Evolutionary conservation across 2,888 invertebrate genomes (phyloP).

Genomic region (Papilio protenor): DNA sequence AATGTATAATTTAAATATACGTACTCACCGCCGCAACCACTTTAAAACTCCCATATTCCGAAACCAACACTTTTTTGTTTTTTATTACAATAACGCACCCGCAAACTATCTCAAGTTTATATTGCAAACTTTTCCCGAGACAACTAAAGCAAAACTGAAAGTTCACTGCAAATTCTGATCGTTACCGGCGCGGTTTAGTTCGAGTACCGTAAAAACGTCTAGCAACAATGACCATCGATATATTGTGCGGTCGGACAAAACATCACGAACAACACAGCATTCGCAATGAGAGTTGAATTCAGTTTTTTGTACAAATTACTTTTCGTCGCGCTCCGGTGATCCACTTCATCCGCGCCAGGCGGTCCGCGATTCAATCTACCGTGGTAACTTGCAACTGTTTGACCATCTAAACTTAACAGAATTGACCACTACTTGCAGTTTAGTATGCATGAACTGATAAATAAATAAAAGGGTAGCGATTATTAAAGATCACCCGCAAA

Average conservation of each 20-base stretch:
- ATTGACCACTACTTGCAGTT: slow-evolving; percentile 25
- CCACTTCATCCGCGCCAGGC: slow-evolving; percentile 74
- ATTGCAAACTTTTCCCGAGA: slow-evolving; percentile 55
- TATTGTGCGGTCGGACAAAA: slow-evolving; percentile 83
- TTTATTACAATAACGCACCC: slow-evolving; percentile 48
- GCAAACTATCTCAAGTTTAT: slow-evolving; percentile 45
- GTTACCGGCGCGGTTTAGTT: slow-evolving; percentile 75
- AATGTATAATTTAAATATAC: slow-evolving; percentile 35
- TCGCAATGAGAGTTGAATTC: slow-evolving; percentile 81
- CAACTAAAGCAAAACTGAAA: slow-evolving; percentile 58
- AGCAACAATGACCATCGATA: slow-evolving; percentile 81
- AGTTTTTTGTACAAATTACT: slow-evolving; percentile 83
- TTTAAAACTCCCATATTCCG: slow-evolving; percentile 81
- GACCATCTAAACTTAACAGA: slow-evolving; percentile 31
- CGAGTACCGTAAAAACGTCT: slow-evolving; percentile 73
- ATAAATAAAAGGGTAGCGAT: slow-evolving; percentile 55
- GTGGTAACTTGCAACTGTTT: slow-evolving; percentile 43
- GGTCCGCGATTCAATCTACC: slow-evolving; percentile 61
- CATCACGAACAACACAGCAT: slow-evolving; percentile 79
- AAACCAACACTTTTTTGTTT: slow-evolving; percentile 69
- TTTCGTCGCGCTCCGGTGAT: slow-evolving; percentile 82
- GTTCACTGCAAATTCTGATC: slow-evolving; percentile 69
- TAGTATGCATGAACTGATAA: slow-evolving; percentile 10
- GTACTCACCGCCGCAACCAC: slow-evolving; percentile 81
- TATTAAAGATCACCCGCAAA: slow-evolving; percentile 34